Percentiles rank a stretch among this genome's conserved stretches.
Conservation (phyloP, 2,113 vertebrate genomes). For the Chloebia gouldiae region DNA sequence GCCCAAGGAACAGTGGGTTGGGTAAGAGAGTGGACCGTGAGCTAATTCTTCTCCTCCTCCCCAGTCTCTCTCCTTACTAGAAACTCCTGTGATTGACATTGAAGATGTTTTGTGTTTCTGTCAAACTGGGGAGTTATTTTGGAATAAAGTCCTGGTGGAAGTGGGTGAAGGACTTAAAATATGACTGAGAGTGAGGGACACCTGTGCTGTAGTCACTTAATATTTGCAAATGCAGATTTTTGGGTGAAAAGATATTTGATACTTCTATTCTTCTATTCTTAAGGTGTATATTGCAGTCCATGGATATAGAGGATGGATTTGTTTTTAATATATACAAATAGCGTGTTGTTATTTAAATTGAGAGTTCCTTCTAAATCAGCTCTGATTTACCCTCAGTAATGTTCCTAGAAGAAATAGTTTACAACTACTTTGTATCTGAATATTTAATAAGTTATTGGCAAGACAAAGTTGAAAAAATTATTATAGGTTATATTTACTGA, state of each 20-base stretch:
- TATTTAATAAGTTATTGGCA: neutral
- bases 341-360: neutral
- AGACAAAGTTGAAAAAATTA: neutral
- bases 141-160: neutral
- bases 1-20: neutral
- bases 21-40: rapidly evolving
- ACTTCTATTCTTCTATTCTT: neutral
- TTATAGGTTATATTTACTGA: neutral
- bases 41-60: neutral
- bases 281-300: neutral
- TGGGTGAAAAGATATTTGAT: neutral
- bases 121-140: neutral
- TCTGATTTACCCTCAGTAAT: neutral
- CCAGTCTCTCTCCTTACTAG: neutral
- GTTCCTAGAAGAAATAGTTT: neutral
- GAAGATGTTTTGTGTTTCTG: neutral
- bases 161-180: neutral
- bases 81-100: neutral
- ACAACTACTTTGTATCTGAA: neutral
- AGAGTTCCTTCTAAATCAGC: neutral
- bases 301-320: neutral
- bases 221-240: neutral
- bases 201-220: neutral
- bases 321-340: neutral
- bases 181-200: neutral